These are phyloP conservation scores for Paracentrotus lividus DNA, from an alignment of 53 echinoderm and acorn worm species.

Conservation along the genomic window DNA sequence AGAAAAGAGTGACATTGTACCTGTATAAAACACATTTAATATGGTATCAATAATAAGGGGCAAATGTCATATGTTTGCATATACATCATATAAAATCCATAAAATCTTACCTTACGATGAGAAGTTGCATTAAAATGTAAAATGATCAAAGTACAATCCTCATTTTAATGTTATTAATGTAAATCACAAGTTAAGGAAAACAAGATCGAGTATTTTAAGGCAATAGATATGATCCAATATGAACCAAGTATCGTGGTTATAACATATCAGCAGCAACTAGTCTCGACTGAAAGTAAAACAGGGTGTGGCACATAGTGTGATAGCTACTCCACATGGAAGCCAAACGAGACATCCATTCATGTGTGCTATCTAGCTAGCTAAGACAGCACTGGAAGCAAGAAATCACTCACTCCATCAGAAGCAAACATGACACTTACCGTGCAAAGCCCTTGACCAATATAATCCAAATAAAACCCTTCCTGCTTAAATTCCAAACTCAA, in stretches of 20 bases:
- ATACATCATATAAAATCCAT: neutral
- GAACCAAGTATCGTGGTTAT: no score
- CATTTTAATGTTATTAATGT: neutral
- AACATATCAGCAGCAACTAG: slow-evolving; percentile 9
- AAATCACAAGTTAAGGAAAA: neutral
- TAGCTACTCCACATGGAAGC: slow-evolving; percentile 19
- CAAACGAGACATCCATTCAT: neutral
- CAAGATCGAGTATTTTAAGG: neutral
- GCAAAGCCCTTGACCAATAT: neutral
- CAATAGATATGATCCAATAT: neutral
- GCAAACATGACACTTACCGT: neutral
- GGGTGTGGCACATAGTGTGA: slow-evolving; percentile 12
- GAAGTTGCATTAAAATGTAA: neutral
- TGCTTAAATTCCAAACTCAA: slow-evolving; percentile 10
- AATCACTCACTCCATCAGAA: neutral
- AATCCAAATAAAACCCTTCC: slow-evolving; percentile 28
- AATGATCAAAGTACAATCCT: neutral
- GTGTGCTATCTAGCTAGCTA: no score
- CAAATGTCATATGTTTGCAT: no score
- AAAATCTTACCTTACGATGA: neutral
- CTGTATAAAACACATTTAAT: no score
- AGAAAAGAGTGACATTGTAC: no score
- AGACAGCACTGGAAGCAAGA: slow-evolving; percentile 2
- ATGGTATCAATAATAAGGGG: no score
- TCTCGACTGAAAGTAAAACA: neutral